Evolutionary conservation across 1,140 invertebrate species (phyloP).

Genomic region (Atta texana): DNA sequence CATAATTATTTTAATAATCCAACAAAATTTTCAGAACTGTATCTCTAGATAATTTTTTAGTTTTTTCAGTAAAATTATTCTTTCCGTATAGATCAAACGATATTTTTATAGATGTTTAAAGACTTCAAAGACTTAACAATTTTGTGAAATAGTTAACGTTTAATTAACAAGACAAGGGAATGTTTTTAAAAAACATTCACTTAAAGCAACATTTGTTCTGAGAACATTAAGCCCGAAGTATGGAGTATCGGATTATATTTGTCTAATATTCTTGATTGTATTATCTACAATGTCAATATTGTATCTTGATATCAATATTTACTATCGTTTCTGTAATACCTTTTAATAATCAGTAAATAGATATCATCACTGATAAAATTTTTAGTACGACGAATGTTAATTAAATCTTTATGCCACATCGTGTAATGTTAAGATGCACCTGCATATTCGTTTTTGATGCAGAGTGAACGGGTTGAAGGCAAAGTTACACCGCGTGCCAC

Average conservation of each 20-base stretch:
- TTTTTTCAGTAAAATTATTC: no score
- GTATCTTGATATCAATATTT: background rate
- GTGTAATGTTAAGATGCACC: slow-evolving; percentile 8
- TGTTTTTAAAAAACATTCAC: background rate
- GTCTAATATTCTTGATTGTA: background rate
- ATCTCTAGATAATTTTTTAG: no score
- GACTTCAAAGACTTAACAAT: background rate
- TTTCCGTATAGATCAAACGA: no score
- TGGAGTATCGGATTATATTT: background rate
- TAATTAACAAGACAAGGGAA: background rate
- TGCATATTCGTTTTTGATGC: background rate
- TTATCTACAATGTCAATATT: slow-evolving; percentile 2
- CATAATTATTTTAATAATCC: no score
- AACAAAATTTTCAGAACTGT: no score
- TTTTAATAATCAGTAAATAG: background rate
- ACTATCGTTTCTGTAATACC: background rate
- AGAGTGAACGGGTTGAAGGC: slow-evolving; percentile 35
- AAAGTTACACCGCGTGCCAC: slow-evolving; percentile 59
- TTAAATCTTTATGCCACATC: background rate
- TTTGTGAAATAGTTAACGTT: background rate
- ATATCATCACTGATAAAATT: background rate
- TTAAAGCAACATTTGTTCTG: background rate
- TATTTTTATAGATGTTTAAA: background rate
- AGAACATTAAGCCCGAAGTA: background rate
- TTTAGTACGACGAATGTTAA: background rate